These are phyloP conservation scores for Xestia ashworthii DNA, from an alignment of 2,888 invertebrate genomes.

Conservation along the genomic window DNA sequence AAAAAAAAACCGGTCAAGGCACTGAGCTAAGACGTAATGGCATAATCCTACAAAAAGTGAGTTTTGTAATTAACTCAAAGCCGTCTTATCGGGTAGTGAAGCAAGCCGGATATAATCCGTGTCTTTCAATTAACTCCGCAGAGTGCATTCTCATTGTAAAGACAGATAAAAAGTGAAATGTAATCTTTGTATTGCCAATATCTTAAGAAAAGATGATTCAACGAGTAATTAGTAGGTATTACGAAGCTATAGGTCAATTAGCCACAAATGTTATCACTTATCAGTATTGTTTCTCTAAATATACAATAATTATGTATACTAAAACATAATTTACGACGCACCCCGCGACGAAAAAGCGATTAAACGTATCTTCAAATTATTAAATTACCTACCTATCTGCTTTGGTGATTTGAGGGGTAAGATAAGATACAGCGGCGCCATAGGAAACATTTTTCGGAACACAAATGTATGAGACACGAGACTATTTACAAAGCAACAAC, in stretches of 20 bases:
- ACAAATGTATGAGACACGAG: neutral
- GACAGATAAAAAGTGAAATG: slow-evolving; percentile 39
- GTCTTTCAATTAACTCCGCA: slow-evolving; percentile 38
- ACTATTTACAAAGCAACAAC: neutral
- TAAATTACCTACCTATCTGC: neutral
- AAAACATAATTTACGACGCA: slow-evolving; percentile 7
- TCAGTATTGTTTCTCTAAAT: slow-evolving; percentile 15
- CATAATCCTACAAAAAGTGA: neutral
- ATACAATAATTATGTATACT: slow-evolving; percentile 11
- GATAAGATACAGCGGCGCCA: slow-evolving; percentile 3
- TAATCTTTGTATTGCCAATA: slow-evolving; percentile 42
- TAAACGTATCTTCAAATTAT: slow-evolving; percentile 4
- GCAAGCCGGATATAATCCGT: slow-evolving; percentile 13
- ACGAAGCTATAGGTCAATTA: slow-evolving; percentile 24
- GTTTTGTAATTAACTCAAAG: neutral
- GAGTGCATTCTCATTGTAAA: slow-evolving; percentile 5
- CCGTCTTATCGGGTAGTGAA: neutral
- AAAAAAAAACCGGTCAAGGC: neutral
- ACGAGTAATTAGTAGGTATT: slow-evolving; percentile 30
- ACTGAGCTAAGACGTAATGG: neutral
- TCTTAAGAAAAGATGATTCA: slow-evolving; percentile 20
- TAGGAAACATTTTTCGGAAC: neutral
- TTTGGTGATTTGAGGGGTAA: slow-evolving; percentile 18
- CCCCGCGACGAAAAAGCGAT: slow-evolving; percentile 23
- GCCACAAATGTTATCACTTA: slow-evolving; percentile 20